Conservation (phyloP, 2,888 invertebrate species). For the Embidobia sp. region DNA sequence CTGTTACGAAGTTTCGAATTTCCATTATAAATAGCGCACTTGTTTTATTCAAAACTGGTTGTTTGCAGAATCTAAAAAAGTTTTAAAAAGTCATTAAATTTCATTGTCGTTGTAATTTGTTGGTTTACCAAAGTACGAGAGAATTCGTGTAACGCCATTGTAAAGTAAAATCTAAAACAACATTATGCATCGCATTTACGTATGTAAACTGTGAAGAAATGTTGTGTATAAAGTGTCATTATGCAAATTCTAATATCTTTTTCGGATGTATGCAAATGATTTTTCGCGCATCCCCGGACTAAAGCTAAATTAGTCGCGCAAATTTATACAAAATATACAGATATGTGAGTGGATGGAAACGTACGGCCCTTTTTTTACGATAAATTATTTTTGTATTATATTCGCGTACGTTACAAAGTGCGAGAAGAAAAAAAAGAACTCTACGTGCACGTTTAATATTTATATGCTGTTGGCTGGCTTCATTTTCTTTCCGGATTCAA, state of each 20-base stretch:
- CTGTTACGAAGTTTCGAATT: no score
- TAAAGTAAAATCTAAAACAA: constrained; percentile 16
- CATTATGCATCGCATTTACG: constrained; percentile 20
- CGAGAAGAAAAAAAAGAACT: constrained; percentile 33
- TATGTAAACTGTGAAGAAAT: constrained; percentile 31
- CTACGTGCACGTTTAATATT: constrained; percentile 53
- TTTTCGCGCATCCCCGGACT: not conserved
- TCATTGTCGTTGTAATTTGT: not conserved
- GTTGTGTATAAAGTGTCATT: constrained; percentile 41
- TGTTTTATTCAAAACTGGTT: no score
- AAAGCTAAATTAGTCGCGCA: constrained; percentile 18
- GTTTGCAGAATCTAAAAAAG: no score
- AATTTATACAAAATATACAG: constrained; percentile 15
- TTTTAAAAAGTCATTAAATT: no score
- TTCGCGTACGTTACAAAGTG: constrained; percentile 3
- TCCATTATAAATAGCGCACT: no score
- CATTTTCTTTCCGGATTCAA: constrained; percentile 63
- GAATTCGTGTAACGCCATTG: not conserved
- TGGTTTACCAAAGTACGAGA: not conserved
- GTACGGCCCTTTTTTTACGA: no score
- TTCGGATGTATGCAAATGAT: constrained; percentile 39
- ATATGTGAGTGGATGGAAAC: no score
- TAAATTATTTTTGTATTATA: constrained; percentile 19
- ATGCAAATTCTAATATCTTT: constrained; percentile 48
- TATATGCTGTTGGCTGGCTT: constrained; percentile 47